Evolutionary conservation across 2,797 vertebrate species (phyloP).

Genomic region (Helicolenus hilgendorfi): DNA sequence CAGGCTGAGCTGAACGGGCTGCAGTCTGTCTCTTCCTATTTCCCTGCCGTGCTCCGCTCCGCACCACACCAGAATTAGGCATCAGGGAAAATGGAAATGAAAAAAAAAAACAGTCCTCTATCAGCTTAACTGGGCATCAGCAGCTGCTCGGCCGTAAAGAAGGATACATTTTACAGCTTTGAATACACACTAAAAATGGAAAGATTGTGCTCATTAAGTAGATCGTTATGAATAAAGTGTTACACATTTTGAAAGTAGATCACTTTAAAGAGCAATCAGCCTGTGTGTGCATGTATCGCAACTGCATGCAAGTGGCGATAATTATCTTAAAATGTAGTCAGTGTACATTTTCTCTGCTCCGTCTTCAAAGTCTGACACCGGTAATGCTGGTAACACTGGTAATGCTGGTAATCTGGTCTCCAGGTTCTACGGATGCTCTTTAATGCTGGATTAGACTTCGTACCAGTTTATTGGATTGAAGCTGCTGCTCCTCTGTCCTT

Average conservation of each 20-base stretch:
- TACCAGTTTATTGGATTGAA: constrained; percentile 77
- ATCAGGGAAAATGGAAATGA: constrained; percentile 64
- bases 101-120: constrained; percentile 34
- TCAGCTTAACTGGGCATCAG: constrained; percentile 64
- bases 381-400: constrained; percentile 19
- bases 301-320: neutral
- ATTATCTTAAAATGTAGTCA: neutral
- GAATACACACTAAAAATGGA: constrained; percentile 3
- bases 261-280: neutral
- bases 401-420: constrained; percentile 64
- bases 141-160: constrained; percentile 59
- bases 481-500: constrained; percentile 64
- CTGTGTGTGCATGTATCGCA: neutral
- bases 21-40: constrained; percentile 70
- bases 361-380: constrained; percentile 13
- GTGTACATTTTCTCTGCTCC: neutral
- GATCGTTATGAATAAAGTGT: neutral
- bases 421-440: constrained; percentile 51
- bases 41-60: constrained; percentile 41
- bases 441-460: constrained; percentile 78
- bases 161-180: constrained; percentile 19
- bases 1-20: constrained; percentile 60
- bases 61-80: constrained; percentile 60
- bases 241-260: neutral
- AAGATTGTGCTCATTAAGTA: neutral